These are phyloP conservation scores for Clivina fossor DNA, from an alignment of 2,888 invertebrate genomes.

Conservation along the genomic window DNA sequence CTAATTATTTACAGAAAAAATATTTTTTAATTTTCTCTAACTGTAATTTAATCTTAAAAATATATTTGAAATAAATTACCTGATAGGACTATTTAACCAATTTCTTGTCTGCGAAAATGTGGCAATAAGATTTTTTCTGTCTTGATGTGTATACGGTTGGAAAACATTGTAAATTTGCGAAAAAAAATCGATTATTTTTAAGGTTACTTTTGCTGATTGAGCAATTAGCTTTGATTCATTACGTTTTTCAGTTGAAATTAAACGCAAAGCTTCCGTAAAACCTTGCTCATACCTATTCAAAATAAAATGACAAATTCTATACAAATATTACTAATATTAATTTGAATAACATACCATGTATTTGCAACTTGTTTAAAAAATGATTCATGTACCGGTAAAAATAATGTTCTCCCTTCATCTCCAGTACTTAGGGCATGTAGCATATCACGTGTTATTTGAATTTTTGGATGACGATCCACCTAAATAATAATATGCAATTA, in stretches of 20 bases:
- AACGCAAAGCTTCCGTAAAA: slow-evolving; percentile 65
- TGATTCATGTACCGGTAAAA: slow-evolving; percentile 69
- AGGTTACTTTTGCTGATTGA: slow-evolving; percentile 54
- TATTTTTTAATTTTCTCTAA: too few species aligned
- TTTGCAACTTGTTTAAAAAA: slow-evolving; percentile 73
- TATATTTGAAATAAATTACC: too few species aligned
- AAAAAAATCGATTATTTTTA: slow-evolving; percentile 59
- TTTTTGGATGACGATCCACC: slow-evolving; percentile 68
- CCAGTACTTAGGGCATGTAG: slow-evolving; percentile 59
- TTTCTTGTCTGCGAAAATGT: slow-evolving; percentile 58
- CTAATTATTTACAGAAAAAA: too few species aligned
- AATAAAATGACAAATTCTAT: slow-evolving; percentile 1
- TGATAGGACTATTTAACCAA: slow-evolving; percentile 66
- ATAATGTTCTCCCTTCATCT: slow-evolving; percentile 58
- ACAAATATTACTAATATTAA: slow-evolving; percentile 13
- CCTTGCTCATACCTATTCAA: slow-evolving; percentile 67
- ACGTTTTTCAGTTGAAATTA: slow-evolving; percentile 57
- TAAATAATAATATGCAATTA: slow-evolving; percentile 46
- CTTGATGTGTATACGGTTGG: slow-evolving; percentile 60
- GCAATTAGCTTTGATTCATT: slow-evolving; percentile 45
- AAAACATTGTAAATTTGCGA: slow-evolving; percentile 59
- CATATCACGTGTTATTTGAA: slow-evolving; percentile 68
- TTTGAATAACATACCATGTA: slow-evolving; percentile 59
- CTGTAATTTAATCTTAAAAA: too few species aligned
- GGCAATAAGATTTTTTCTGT: slow-evolving; percentile 51